Conservation (phyloP, 2,888 invertebrate species). For the Fissipunctia ypsillon region DNA sequence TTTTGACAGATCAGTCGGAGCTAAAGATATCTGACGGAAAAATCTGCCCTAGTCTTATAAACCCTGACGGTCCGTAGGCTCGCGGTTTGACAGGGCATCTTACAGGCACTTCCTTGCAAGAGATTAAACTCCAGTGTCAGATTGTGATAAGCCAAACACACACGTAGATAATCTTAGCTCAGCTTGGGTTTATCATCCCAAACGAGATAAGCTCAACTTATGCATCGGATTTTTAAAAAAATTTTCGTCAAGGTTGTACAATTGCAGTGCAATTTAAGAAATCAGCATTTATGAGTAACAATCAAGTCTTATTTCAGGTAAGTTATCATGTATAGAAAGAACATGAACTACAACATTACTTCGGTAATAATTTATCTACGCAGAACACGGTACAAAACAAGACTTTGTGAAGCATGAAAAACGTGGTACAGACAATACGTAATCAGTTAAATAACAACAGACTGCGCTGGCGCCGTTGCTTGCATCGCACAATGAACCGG, state of each 20-base stretch:
- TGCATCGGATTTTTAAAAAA: background rate
- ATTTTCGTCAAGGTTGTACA: background rate
- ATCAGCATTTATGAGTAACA: background rate
- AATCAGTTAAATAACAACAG: conserved; percentile 32
- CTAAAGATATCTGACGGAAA: background rate
- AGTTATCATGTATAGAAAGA: background rate
- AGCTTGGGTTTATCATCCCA: conserved; percentile 10
- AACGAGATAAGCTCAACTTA: background rate
- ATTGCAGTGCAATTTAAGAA: background rate
- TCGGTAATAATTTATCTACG: background rate
- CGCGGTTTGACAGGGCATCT: background rate
- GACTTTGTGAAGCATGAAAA: conserved; percentile 11
- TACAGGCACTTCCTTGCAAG: background rate
- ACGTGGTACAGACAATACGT: conserved; percentile 7
- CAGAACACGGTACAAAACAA: background rate
- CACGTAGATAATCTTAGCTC: background rate
- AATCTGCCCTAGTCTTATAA: background rate
- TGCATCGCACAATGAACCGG: conserved; percentile 31
- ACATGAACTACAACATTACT: background rate
- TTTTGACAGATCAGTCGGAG: background rate
- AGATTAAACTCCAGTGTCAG: conserved; percentile 6
- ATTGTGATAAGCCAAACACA: conserved; percentile 17
- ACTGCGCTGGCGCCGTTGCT: conserved; percentile 18
- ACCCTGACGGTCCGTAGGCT: too few relatives aligned
- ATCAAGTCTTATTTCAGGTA: background rate